Evolutionary conservation across 2,113 vertebrate genomes (phyloP).

Genomic region (Melanocharis versteri): DNA sequence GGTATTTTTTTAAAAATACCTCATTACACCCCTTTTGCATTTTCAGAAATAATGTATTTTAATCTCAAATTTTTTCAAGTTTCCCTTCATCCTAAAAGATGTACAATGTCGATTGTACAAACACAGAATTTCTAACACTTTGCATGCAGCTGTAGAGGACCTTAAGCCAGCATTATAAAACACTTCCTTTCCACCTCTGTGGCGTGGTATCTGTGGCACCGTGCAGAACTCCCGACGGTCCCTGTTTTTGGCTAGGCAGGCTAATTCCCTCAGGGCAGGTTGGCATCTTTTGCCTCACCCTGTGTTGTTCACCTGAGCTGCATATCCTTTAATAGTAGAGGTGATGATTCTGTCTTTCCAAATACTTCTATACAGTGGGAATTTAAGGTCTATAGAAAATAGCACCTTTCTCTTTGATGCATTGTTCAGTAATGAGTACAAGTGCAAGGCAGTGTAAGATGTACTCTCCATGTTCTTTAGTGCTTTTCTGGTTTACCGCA

Average conservation of each 20-base stretch:
- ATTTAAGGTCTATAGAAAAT: background rate
- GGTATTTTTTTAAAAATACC: background rate
- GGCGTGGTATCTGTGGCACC: background rate
- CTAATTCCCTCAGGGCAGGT: background rate
- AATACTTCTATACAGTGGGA: background rate
- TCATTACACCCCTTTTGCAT: background rate
- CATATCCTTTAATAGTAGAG: fast-evolving
- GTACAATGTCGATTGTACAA: fast-evolving
- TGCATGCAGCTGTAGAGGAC: background rate
- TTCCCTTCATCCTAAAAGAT: background rate
- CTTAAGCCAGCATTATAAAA: background rate
- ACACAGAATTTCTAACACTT: background rate
- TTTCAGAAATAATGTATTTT: background rate
- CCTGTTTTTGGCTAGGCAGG: background rate
- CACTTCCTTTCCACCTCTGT: too few relatives aligned
- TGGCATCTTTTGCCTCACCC: background rate
- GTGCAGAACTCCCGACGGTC: fast-evolving
- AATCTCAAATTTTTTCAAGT: background rate
- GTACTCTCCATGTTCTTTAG: fast-evolving
- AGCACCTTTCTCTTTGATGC: background rate
- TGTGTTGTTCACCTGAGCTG: fast-evolving
- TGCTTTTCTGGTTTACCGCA: background rate
- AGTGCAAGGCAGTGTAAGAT: background rate
- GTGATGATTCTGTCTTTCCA: background rate
- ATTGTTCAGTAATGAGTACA: background rate